These are phyloP conservation scores for Cyprinodon diabolis DNA, from an alignment of 2,797 vertebrate species.

Conservation along the genomic window DNA sequence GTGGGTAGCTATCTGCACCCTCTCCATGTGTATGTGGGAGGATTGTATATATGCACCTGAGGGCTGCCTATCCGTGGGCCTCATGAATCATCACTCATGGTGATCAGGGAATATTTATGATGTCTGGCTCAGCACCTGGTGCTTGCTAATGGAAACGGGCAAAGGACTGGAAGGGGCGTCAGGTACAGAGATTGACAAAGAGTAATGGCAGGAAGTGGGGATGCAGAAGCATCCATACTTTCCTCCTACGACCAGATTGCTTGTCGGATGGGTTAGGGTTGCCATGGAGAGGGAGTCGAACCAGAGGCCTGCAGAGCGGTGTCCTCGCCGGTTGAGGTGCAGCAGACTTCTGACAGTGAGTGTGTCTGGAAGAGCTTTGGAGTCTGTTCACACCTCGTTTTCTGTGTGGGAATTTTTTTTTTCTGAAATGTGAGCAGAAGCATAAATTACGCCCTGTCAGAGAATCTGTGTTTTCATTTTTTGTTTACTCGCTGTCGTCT, in stretches of 20 bases:
- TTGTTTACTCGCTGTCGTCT: not conserved
- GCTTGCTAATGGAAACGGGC: conserved; percentile 33
- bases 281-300: conserved; percentile 45
- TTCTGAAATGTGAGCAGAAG: not conserved
- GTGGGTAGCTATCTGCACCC: conserved; percentile 42
- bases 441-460: conserved; percentile 13
- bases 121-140: conserved; percentile 37
- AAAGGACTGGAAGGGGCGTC: not conserved
- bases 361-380: conserved; percentile 6
- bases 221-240: conserved; percentile 39
- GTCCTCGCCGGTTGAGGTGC: conserved; percentile 22
- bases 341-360: conserved; percentile 7
- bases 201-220: not conserved
- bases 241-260: conserved; percentile 37
- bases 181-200: conserved; percentile 12
- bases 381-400: conserved; percentile 11
- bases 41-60: conserved; percentile 19
- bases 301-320: not conserved
- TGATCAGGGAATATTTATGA: conserved; percentile 58
- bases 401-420: not conserved
- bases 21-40: conserved; percentile 16
- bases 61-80: conserved; percentile 36
- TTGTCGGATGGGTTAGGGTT: conserved; percentile 52
- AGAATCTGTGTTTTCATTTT: not conserved
- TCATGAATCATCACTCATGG: conserved; percentile 40